Evolutionary conservation across 1,140 invertebrate species (phyloP).

Genomic region (Trichomalopsis sarcophagae): DNA sequence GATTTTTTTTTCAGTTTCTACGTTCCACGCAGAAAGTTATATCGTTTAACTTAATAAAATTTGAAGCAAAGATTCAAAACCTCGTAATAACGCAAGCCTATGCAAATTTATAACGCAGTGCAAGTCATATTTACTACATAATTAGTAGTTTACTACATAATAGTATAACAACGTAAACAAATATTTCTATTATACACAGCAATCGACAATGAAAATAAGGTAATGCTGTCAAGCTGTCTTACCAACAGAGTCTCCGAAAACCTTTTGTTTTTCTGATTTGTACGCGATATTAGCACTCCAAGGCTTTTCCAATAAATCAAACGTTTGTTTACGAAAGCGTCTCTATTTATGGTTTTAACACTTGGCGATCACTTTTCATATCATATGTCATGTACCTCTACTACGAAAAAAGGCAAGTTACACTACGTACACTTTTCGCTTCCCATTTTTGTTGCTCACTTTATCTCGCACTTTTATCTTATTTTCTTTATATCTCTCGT

Average conservation of each 20-base stretch:
- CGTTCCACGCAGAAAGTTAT: background rate
- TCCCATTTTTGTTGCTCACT: background rate
- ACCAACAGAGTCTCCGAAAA: background rate
- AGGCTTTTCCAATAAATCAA: background rate
- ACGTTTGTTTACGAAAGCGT: background rate
- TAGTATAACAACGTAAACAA: background rate
- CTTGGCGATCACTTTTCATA: conserved; percentile 7
- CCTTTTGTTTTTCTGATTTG: background rate
- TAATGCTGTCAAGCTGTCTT: background rate
- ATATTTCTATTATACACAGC: background rate
- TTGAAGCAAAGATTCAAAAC: background rate
- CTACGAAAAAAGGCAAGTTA: conserved; percentile 29
- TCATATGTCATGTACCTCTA: conserved; percentile 18
- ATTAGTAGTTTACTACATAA: no score
- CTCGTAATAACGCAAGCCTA: background rate
- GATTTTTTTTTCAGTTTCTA: background rate
- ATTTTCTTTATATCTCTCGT: background rate
- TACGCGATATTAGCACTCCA: conserved; percentile 29
- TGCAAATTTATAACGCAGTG: no score
- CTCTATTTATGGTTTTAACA: background rate
- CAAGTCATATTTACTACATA: no score
- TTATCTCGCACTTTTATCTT: background rate
- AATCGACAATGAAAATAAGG: background rate
- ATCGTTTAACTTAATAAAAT: background rate
- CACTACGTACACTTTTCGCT: conserved; percentile 16